Base-by-base conservation (phyloP, 2,113 vertebrate species). In the Perognathus longimembris region DNA sequence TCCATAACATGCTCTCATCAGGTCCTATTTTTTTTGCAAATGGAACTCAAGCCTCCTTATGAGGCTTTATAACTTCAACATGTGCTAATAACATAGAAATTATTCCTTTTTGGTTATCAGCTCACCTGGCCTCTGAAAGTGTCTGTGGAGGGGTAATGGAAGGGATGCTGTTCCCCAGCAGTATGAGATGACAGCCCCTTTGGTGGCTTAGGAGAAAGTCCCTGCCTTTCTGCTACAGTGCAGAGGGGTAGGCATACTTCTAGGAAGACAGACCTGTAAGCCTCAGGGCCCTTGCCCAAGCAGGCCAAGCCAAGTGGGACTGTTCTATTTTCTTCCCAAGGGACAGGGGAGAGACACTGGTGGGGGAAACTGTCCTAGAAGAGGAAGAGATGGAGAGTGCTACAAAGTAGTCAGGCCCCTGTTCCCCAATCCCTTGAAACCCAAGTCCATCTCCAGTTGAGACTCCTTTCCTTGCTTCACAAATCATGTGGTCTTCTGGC, bases 1-100 rank as follows among this genome's bases (percentile, higher is more conserved):
- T 71, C 71, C 32, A 74, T 63, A 64, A 83, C 82, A 95, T 88
- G 88, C 76, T 95, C 21, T 34, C 40, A 73, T 82, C 38, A 92
- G 79, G 90, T 76, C 40, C 59, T 78, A 54, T 63, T 38, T 71
- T 36, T 87, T 92, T 89, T 92, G 78, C 77, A 91, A 93, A 64
- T 80, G 74, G 74, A 93, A 96, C 90, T 77, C 57, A 81, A 86
- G 75, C 34, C 61, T 38, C 67, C 70, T 67, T 71, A 69, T 64
- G 66, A 32, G 67, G 50, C 38, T 54, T 11, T 7, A 57, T 38
- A 63, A 22, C 36, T 85, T 89, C 64, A 89, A 89, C 54, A 92
- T 71, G 88, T 88, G 64, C 36, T 89, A 87, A 82, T 64, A 67
- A 57, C 34, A 89, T 42, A 90, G 75, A 88, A 94, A 81, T 38